phyloP scores from a whole-genome alignment of 2,888 invertebrate genomes.

The Oeneis ivallda region DNA sequence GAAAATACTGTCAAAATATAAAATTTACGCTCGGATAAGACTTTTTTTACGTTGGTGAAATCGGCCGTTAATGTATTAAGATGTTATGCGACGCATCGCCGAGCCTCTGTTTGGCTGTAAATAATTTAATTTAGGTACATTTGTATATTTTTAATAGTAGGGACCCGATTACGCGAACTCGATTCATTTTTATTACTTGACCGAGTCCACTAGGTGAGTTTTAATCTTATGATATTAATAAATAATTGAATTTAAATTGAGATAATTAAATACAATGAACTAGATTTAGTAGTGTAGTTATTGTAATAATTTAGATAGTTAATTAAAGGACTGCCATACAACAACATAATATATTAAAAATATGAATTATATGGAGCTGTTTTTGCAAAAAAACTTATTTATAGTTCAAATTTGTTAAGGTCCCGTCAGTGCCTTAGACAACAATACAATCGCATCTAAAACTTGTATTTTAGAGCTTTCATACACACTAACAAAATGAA shows the following conservation, averaged over 20 bases:
- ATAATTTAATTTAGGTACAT: constrained; percentile 44
- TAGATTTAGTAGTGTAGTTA: constrained; percentile 2
- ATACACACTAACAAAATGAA: neutral
- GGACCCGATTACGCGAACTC: constrained; percentile 66
- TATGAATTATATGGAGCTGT: neutral
- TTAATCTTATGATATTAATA: neutral
- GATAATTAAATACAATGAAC: constrained; percentile 9
- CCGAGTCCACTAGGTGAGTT: constrained; percentile 4
- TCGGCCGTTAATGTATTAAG: constrained; percentile 15
- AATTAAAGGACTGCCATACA: constrained; percentile 14
- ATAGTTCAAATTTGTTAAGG: constrained; percentile 11
- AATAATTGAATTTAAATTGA: constrained; percentile 1
- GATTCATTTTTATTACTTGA: constrained; percentile 10
- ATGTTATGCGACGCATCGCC: constrained; percentile 17
- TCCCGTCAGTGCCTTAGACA: constrained; percentile 12
- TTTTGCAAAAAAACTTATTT: constrained; percentile 3
- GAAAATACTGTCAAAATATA: too few relatives aligned
- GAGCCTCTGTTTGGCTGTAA: constrained; percentile 43
- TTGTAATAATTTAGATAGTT: constrained; percentile 20
- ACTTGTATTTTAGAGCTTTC: neutral
- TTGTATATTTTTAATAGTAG: constrained; percentile 49
- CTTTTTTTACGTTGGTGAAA: too few relatives aligned
- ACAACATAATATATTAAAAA: constrained; percentile 1
- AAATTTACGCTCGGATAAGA: too few relatives aligned
- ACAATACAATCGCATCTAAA: neutral